Base-by-base conservation (phyloP, 2,888 invertebrate species). In the Embidobia sp. region DNA sequence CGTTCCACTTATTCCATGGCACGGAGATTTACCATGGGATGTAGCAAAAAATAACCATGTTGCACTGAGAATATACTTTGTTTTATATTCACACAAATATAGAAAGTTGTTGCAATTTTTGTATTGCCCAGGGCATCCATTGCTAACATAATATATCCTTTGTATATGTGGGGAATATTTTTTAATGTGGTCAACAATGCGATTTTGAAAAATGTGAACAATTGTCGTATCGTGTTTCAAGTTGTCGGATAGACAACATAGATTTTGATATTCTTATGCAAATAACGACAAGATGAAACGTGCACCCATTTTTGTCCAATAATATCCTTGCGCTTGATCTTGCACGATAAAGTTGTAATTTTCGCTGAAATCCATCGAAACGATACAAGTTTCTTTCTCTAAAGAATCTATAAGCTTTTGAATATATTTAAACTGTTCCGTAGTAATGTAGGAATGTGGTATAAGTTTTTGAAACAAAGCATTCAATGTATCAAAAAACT, bases 121-220 rank as follows among this genome's bases (percentile, higher is more conserved):
- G 49, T 66, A 66, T 26, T 67, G 67, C 1, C 67, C 57, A 10
- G 57, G 22, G 22, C 57, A 69, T n/a, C 57, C 69, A 48, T 67
- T 57, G 31, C 69, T 69, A 7, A 69, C 13, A 37, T 57, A 69
- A 27, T 40, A 29, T 10, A 70, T 22, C 26, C 33, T 51, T 13
- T 26, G 10, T 16, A 69, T 8, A 2, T 16, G 3, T 5, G 37
- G 35, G 7, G 42, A 8, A 10, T 61, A 44, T 26, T 11, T 18
- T 16, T 51, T 70, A 3, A 70, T 22, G 10, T 37, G 49, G 5
- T 7, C 13, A 3, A 69, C 27, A 26, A 70, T 13, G 11, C 31
- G 35, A n/a, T 18, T 15, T 7, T 18, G 18, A 48, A 69, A 49
- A 3, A 44, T 4, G 6, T 49, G 22, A 7, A 59, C 48, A 31